Evolutionary conservation across 2,113 vertebrate genomes (phyloP).

Genomic region (Megaleporinus macrocephalus): DNA sequence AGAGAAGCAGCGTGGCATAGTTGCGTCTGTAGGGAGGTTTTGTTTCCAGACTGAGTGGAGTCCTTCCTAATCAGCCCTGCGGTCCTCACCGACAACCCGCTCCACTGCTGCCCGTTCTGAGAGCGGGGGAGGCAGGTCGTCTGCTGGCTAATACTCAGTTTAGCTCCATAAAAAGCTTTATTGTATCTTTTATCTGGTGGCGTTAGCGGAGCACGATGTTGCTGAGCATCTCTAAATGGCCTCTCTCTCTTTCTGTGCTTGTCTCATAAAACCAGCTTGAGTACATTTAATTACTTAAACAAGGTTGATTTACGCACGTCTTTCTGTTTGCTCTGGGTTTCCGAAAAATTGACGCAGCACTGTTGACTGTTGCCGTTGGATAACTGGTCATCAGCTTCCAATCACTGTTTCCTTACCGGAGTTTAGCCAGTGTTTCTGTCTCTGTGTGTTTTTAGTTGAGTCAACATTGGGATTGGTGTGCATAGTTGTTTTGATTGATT

Average conservation of each 20-base stretch:
- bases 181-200: constrained; percentile 32
- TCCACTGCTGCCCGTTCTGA: constrained; percentile 11
- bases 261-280: constrained; percentile 1
- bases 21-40: neutral
- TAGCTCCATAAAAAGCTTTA: constrained; percentile 25
- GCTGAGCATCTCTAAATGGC: constrained; percentile 18
- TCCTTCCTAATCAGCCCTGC: constrained; percentile 40
- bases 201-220: neutral
- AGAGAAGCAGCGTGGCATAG: neutral
- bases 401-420: neutral
- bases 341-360: neutral
- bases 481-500: neutral
- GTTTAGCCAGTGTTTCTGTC: neutral
- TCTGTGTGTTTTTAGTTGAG: neutral
- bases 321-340: neutral
- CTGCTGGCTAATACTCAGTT: constrained; percentile 47
- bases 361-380: neutral
- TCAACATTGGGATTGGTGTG: neutral
- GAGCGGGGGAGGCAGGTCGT: constrained; percentile 30
- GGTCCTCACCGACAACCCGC: constrained; percentile 10
- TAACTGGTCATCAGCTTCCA: neutral
- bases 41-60: constrained; percentile 45
- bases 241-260: neutral
- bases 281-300: constrained; percentile 40
- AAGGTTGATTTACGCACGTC: neutral